Evolutionary conservation across 2,888 invertebrate genomes (phyloP).

Genomic region (Oscheius sp.): DNA sequence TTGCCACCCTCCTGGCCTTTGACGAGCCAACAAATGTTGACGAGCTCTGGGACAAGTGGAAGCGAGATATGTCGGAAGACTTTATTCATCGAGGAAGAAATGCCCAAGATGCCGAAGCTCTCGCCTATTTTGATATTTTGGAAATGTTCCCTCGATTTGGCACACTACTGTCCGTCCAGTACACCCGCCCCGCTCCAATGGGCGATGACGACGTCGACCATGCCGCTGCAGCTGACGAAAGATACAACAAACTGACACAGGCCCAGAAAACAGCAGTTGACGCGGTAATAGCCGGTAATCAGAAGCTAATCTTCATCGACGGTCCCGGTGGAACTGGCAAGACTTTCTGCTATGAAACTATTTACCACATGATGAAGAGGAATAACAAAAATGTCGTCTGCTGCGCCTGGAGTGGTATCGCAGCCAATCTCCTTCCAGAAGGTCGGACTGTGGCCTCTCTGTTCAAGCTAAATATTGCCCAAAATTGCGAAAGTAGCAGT

Average conservation of each 20-base stretch:
- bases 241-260: neutral
- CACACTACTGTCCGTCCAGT: neutral
- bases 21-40: conserved; percentile 4
- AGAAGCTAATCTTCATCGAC: conserved; percentile 29
- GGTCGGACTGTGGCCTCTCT: too few relatives aligned
- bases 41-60: conserved; percentile 27
- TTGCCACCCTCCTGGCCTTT: conserved; percentile 29
- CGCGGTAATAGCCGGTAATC: neutral
- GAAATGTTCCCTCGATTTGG: neutral
- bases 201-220: neutral
- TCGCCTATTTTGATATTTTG: conserved; percentile 37
- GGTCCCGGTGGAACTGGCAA: conserved; percentile 44
- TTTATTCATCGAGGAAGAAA: conserved; percentile 1
- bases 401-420: too few relatives aligned
- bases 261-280: neutral
- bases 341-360: conserved; percentile 35
- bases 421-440: too few relatives aligned
- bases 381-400: conserved; percentile 20
- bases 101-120: conserved; percentile 10
- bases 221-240: neutral
- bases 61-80: conserved; percentile 21
- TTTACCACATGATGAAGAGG: conserved; percentile 21
- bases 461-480: too few relatives aligned
- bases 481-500: too few relatives aligned
- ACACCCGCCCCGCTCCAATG: conserved; percentile 4